Evolutionary conservation across 2,113 vertebrate genomes (phyloP), one percentile per base, ranked within the genome.

Genomic region (Felis catus): DNA sequence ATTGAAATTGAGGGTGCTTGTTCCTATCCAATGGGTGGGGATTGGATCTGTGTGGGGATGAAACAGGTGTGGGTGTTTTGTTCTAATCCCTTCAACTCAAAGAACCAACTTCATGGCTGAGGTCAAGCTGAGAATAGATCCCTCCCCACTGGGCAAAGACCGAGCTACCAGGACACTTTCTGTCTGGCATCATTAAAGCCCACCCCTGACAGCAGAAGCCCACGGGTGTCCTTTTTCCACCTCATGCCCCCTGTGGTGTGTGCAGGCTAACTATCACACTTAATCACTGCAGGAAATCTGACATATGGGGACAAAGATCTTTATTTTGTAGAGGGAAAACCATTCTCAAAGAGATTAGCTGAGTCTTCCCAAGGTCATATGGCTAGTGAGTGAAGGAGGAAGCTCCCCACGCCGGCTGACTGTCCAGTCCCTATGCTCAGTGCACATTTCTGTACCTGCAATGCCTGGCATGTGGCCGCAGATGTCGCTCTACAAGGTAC

Each of bases 61-160:
- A 96, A 96, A 87, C 27, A 79, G 68, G 7, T 79, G 16, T 76
- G 21, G 39, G 55, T n/a, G 16, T 94, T 97, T 95, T 95, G 71
- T 89, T 95, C 82, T 27, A 89, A 91, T 55, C 7, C 39, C 23
- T 93, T 87, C 41, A 91, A 65, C 41, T 92, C 89, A 92, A 93
- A 97, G 36, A 48, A 70, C 61, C 61, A 78, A 78, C 81, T 84
- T 92, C 68, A 58, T 73, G 53, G 29, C 36, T 70, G 31, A 86
- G 82, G 53, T 51, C 61, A 87, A 93, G 58, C 89, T 53, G 79
- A 96, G 92, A 95, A 95, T 13, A 95, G 21, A 89, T 55, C 29
- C 66, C 89, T 89, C 16, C 81, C 88, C 33, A 0, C 48, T 11
- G 79, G 88, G 80, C 58, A 91, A 39, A 70, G 25, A n/a, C 0